Percentiles rank a stretch among this genome's conserved stretches.
phyloP scores from a whole-genome alignment of 2,888 invertebrate species.

The Melanostoma scalare region DNA sequence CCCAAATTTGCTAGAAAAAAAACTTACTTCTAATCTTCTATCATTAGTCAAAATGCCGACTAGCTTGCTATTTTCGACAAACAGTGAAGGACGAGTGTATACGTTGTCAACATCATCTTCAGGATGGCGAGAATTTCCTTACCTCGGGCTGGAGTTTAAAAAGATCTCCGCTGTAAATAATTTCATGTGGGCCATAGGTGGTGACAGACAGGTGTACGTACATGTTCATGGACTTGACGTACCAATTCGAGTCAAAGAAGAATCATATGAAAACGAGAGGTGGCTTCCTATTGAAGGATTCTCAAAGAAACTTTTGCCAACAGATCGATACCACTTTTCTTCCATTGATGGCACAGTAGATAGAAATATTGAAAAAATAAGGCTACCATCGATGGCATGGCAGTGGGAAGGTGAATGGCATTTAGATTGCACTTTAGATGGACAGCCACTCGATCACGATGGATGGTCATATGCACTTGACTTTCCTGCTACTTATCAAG shows the following conservation, averaged over 20 bases:
- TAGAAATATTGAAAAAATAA: slow-evolving; percentile 90
- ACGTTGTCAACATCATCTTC: slow-evolving; percentile 90
- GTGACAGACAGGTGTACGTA: slow-evolving; percentile 95
- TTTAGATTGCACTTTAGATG: slow-evolving; percentile 91
- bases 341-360: slow-evolving; percentile 91
- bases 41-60: slow-evolving; percentile 84
- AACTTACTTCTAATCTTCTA: too few relatives aligned
- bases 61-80: slow-evolving; percentile 90
- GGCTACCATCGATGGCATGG: slow-evolving; percentile 96
- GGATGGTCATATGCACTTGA: slow-evolving; percentile 97
- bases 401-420: slow-evolving; percentile 98
- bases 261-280: slow-evolving; percentile 95
- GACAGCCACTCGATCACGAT: slow-evolving; percentile 93
- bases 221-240: slow-evolving; percentile 95
- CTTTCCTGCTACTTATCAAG: slow-evolving; percentile 92
- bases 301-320: slow-evolving; percentile 91
- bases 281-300: slow-evolving; percentile 96
- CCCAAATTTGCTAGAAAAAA: too few relatives aligned
- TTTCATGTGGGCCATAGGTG: slow-evolving; percentile 96
- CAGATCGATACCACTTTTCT: slow-evolving; percentile 94
- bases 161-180: slow-evolving; percentile 92
- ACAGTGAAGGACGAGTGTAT: slow-evolving; percentile 94
- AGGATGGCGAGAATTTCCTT: slow-evolving; percentile 93
- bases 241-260: slow-evolving; percentile 94
- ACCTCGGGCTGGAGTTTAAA: slow-evolving; percentile 93